Percentiles rank a stretch among this genome's conserved stretches.
Conservation (phyloP, 2,797 vertebrate species). For the Gallirallus australis region DNA sequence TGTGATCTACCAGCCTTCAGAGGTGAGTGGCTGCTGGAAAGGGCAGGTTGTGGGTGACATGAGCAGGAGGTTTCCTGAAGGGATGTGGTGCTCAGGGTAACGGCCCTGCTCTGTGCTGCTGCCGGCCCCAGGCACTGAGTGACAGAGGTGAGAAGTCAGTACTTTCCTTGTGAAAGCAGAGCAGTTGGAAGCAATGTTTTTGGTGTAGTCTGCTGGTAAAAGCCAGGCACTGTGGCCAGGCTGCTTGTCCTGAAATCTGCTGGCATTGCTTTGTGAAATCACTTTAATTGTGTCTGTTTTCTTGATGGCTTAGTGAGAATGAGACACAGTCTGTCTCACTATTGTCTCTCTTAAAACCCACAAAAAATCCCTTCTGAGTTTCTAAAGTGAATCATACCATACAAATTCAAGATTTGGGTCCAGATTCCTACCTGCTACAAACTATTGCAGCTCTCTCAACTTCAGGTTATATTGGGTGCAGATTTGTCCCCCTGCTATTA, state of each 20-base stretch:
- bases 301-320: neutral
- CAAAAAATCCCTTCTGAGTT: neutral
- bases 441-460: neutral
- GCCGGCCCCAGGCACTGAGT: neutral
- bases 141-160: neutral
- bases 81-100: neutral
- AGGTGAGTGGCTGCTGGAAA: neutral
- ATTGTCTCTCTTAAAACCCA: constrained; percentile 30
- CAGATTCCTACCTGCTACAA: neutral
- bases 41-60: neutral
- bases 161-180: neutral
- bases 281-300: neutral
- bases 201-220: neutral
- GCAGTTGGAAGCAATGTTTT: neutral
- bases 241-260: neutral
- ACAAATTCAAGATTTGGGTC: neutral
- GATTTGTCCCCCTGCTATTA: neutral
- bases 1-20: neutral
- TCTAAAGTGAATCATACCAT: neutral
- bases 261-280: neutral
- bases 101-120: neutral
- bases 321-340: neutral
- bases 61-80: neutral
- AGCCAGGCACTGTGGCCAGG: neutral
- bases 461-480: neutral